These are phyloP conservation scores for Acromyrmex heyeri DNA, from an alignment of 1,140 invertebrate genomes.

Conservation along the genomic window DNA sequence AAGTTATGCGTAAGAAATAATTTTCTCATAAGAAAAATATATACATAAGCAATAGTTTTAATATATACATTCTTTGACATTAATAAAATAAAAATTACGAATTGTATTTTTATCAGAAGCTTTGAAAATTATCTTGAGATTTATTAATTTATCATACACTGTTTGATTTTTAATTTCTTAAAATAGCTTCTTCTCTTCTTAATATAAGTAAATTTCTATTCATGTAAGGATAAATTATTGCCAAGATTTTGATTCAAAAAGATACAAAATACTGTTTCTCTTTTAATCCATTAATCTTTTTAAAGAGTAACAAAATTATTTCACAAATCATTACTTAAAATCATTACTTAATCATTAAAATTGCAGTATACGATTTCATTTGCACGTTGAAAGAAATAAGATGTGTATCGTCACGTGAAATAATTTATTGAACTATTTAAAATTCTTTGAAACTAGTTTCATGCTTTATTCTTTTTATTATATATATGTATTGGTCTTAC, in stretches of 20 bases:
- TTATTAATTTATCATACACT: not conserved
- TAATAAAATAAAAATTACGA: not conserved
- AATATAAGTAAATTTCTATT: slow-evolving; percentile 18
- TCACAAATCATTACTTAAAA: not conserved
- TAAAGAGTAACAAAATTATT: slow-evolving; percentile 53
- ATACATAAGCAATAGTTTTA: not conserved
- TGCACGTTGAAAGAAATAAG: slow-evolving; percentile 56
- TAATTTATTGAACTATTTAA: slow-evolving; percentile 53
- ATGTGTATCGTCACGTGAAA: slow-evolving; percentile 40
- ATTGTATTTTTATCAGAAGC: not conserved
- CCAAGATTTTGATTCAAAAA: not conserved
- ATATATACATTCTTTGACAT: not conserved
- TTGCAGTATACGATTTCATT: slow-evolving; percentile 46
- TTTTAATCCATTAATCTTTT: not conserved
- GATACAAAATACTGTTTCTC: not conserved
- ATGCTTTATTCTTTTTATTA: not conserved
- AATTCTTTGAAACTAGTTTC: slow-evolving; percentile 9
- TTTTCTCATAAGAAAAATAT: not conserved
- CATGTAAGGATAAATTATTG: not conserved
- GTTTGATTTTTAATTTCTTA: slow-evolving; percentile 3
- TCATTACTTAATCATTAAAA: not conserved
- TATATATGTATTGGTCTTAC: not conserved
- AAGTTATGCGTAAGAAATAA: not conserved
- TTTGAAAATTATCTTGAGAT: not conserved
- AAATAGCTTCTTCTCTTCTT: not conserved